phyloP scores from a whole-genome alignment of 2,888 invertebrate species.

The Drosophila pseudotalamancana region DNA sequence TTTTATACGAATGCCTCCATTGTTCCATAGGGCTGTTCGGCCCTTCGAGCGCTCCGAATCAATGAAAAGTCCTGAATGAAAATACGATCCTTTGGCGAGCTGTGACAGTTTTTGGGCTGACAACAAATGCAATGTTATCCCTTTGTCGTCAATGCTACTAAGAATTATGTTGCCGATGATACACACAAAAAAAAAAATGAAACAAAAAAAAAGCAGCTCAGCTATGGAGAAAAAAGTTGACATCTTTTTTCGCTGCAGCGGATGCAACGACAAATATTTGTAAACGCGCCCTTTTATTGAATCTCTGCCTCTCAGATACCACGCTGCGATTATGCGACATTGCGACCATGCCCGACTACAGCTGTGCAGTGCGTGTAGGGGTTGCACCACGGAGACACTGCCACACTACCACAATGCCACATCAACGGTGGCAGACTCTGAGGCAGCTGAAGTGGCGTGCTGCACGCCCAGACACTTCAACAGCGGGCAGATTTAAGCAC shows the following conservation, averaged over 20 bases:
- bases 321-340: slow-evolving; percentile 45
- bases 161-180: slow-evolving; percentile 69
- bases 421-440: slow-evolving; percentile 22
- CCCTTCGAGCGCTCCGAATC: slow-evolving; percentile 48
- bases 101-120: slow-evolving; percentile 77
- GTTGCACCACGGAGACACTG: slow-evolving; percentile 10
- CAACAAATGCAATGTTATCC: slow-evolving; percentile 79
- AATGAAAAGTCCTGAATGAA: slow-evolving; percentile 74
- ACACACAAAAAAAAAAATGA: slow-evolving; percentile 1
- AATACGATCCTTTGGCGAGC: slow-evolving; percentile 67
- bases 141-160: slow-evolving; percentile 75
- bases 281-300: slow-evolving; percentile 74
- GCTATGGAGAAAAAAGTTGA: slow-evolving; percentile 41
- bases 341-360: slow-evolving; percentile 24
- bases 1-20: slow-evolving; percentile 72
- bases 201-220: slow-evolving; percentile 21
- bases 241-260: slow-evolving; percentile 67
- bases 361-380: slow-evolving; percentile 34
- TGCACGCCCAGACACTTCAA: slow-evolving; percentile 51
- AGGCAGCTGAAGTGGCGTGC: slow-evolving; percentile 51
- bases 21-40: slow-evolving; percentile 39
- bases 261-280: slow-evolving; percentile 77
- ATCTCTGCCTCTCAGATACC: slow-evolving; percentile 45
- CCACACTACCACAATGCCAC: background rate
- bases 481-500: slow-evolving; percentile 15